Conservation (phyloP, 1,140 invertebrate species). For the Drosophila arawakana region DNA sequence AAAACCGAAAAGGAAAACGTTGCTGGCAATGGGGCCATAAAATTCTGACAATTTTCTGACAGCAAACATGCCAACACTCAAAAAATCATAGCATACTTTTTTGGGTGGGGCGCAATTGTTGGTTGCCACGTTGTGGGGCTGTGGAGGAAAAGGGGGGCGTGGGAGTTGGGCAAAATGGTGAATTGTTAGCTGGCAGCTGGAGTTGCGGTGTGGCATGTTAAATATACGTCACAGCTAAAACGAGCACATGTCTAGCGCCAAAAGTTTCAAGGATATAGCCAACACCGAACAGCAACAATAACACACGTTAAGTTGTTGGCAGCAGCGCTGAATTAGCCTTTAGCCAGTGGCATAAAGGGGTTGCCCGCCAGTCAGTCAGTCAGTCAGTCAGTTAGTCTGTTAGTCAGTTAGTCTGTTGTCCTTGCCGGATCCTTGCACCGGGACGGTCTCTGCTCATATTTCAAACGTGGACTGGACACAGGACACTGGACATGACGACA, state of each 20-base stretch:
- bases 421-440: slow-evolving; percentile 8
- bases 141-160: background rate
- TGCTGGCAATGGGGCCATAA: slow-evolving; percentile 61
- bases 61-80: slow-evolving; percentile 82
- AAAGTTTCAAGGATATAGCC: slow-evolving; percentile 79
- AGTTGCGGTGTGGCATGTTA: slow-evolving; percentile 80
- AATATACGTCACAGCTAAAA: slow-evolving; percentile 79
- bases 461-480: slow-evolving; percentile 59
- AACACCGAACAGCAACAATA: slow-evolving; percentile 36
- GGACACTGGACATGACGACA: slow-evolving; percentile 27
- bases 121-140: background rate
- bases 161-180: slow-evolving; percentile 3
- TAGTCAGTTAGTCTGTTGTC: background rate
- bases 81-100: slow-evolving; percentile 67
- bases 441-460: slow-evolving; percentile 63
- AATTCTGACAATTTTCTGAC: slow-evolving; percentile 82
- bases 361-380: slow-evolving; percentile 25
- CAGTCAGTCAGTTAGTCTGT: background rate
- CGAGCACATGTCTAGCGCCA: slow-evolving; percentile 76
- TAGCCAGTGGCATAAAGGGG: slow-evolving; percentile 56
- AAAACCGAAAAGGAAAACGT: background rate
- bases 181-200: slow-evolving; percentile 22
- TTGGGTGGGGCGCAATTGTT: slow-evolving; percentile 18
- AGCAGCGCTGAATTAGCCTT: slow-evolving; percentile 60
- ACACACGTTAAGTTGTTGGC: slow-evolving; percentile 68